These are phyloP conservation scores for Xiphorhynchus erythropygius DNA, from an alignment of 2,797 vertebrate genomes.

Conservation along the genomic window DNA sequence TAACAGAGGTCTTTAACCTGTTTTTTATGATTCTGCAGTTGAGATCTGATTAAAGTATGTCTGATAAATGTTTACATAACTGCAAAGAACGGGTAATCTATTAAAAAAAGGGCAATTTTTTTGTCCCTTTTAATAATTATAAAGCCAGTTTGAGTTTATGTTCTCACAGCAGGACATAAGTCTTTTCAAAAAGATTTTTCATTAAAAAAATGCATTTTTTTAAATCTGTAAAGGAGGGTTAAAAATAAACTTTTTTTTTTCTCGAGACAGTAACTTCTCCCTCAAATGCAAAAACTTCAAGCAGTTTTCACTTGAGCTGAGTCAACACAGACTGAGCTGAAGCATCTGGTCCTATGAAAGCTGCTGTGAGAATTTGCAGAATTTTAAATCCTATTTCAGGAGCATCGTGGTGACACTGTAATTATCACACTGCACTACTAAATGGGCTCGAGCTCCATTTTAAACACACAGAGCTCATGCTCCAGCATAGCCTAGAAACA, in stretches of 20 bases:
- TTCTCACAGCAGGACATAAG: not conserved
- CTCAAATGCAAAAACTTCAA: slow-evolving; percentile 47
- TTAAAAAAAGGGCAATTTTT: not conserved
- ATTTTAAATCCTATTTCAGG: slow-evolving; percentile 63
- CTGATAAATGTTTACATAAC: not conserved
- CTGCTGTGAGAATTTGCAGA: slow-evolving; percentile 47
- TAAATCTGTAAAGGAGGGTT: not conserved
- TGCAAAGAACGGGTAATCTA: not conserved
- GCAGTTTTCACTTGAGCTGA: slow-evolving; percentile 60
- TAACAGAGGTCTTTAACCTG: not conserved
- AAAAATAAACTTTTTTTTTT: not conserved
- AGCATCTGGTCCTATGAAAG: slow-evolving; percentile 65
- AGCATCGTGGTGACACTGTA: slow-evolving; percentile 28
- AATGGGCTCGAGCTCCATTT: slow-evolving; percentile 32
- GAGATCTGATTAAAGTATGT: not conserved
- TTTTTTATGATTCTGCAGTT: not conserved
- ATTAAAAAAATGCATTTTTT: not conserved
- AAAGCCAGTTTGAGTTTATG: not conserved
- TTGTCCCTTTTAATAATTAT: not conserved
- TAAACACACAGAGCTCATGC: slow-evolving; percentile 2
- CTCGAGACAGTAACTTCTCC: slow-evolving; percentile 41
- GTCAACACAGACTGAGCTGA: slow-evolving; percentile 60
- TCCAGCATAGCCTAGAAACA: not conserved
- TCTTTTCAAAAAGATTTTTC: not conserved
- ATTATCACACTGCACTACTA: slow-evolving; percentile 49